Conservation (phyloP, 2,888 invertebrate genomes). For the Euplexia lucipara region DNA sequence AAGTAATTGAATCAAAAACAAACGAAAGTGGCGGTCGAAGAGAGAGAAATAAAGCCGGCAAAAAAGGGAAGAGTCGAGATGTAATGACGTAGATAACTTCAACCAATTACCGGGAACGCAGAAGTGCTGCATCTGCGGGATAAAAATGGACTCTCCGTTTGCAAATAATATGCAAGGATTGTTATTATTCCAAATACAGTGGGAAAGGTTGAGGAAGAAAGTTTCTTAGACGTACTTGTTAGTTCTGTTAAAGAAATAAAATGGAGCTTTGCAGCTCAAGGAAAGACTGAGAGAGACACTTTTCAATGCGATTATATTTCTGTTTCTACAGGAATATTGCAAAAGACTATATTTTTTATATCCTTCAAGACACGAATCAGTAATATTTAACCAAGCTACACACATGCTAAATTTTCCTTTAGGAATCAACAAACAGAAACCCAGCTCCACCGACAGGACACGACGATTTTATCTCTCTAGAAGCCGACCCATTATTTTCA, state of each 20-base stretch:
- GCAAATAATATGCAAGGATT: slow-evolving; percentile 83
- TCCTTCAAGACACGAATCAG: slow-evolving; percentile 26
- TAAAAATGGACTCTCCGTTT: slow-evolving; percentile 84
- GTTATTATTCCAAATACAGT: slow-evolving; percentile 77
- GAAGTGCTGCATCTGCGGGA: slow-evolving; percentile 88
- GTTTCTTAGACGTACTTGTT: slow-evolving; percentile 55
- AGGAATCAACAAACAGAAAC: slow-evolving; percentile 52
- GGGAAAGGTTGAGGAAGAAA: slow-evolving; percentile 68
- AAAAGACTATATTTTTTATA: slow-evolving; percentile 3
- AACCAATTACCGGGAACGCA: slow-evolving; percentile 88
- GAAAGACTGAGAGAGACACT: slow-evolving; percentile 4
- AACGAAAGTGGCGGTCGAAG: slow-evolving; percentile 82
- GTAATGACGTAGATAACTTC: slow-evolving; percentile 90
- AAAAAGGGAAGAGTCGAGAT: slow-evolving; percentile 87
- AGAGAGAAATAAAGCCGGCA: slow-evolving; percentile 84
- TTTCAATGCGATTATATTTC: slow-evolving; percentile 22
- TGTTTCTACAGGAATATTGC: neutral
- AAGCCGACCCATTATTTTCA: slow-evolving; percentile 79
- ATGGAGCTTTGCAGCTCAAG: slow-evolving; percentile 22
- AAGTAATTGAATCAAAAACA: slow-evolving; percentile 90
- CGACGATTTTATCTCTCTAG: slow-evolving; percentile 77
- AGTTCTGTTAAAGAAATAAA: slow-evolving; percentile 41
- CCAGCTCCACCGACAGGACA: slow-evolving; percentile 66
- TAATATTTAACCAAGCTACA: slow-evolving; percentile 37
- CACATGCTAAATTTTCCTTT: slow-evolving; percentile 48